phyloP scores from a whole-genome alignment of 2,888 invertebrate species.

The Papilio gigon region DNA sequence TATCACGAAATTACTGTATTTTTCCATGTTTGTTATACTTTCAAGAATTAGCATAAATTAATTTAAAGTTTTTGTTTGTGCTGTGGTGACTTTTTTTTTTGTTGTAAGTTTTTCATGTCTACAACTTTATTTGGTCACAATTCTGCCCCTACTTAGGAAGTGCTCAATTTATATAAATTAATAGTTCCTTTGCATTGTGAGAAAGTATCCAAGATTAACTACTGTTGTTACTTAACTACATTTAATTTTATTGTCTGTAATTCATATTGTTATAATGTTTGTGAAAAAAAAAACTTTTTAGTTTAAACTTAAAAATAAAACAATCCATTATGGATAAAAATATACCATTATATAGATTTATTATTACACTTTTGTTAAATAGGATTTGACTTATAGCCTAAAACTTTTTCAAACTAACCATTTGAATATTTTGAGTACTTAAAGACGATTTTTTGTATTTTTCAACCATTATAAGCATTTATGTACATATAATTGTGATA shows the following conservation, averaged over 20 bases:
- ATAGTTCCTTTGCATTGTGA: constrained; percentile 38
- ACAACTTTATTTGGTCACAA: constrained; percentile 15
- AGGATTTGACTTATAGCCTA: background rate
- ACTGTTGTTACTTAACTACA: constrained; percentile 27
- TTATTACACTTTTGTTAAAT: constrained; percentile 15
- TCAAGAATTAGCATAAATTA: constrained; percentile 2
- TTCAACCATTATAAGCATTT: constrained; percentile 10
- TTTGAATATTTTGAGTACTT: constrained; percentile 28
- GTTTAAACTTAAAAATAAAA: background rate
- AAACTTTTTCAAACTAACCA: constrained; percentile 34
- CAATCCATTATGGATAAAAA: constrained; percentile 15
- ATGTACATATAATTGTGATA: constrained; percentile 12
- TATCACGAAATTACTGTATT: background rate
- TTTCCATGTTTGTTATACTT: background rate
- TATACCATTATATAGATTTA: constrained; percentile 3
- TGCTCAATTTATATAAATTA: constrained; percentile 39
- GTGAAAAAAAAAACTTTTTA: background rate
- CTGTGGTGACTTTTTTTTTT: background rate
- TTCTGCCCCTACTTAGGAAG: constrained; percentile 19
- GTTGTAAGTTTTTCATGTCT: constrained; percentile 2
- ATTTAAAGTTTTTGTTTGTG: background rate
- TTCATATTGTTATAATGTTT: background rate
- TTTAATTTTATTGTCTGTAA: background rate
- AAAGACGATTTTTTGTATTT: background rate
- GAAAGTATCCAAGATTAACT: constrained; percentile 29